Evolutionary conservation across 2,113 vertebrate genomes (phyloP), one percentile per base, ranked within the genome.

Genomic region (Puntigrus tetrazona): DNA sequence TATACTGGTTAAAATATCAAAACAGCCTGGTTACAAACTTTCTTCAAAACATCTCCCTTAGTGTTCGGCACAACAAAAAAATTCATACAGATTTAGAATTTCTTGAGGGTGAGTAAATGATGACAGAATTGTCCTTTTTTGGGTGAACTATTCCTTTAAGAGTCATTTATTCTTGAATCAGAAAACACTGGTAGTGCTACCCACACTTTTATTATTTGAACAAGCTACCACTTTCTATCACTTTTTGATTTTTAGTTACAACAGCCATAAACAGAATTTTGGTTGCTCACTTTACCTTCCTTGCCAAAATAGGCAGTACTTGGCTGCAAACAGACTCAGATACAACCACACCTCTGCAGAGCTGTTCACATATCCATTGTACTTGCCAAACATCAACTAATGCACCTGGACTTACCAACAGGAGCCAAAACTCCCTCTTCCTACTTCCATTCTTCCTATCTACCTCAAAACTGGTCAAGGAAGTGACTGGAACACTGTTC

Each of bases 391-490:
- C 52, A 25, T 38, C 52, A n/a, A 61, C 52, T 38, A 27, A 61
- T 41, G 55, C 55, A 61, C 73, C 73, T 50, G 72, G 72, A 47
- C 25, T 50, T 20, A 11, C 76, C 76, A 78, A 31, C 16, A 20
- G n/a, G 38, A 65, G 57, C 78, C n/a, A 80, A 65, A 63, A 57
- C 70, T 61, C 47, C 52, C 67, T n/a, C 52, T 20, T 82, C 27
- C n/a, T 63, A 55, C 13, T 41, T 61, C 67, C 22, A 31, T 38
- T 52, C 38, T 45, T 34, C 45, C 16, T 80, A 38, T 20, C 67
- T 61, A 41, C 16, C n/a, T 2, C 78, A 22, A 65, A 80, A 65
- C 9, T 4, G 2, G 27, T 41, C 57, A 18, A 31, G 59, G 9
- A 22, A 47, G 25, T 29, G 27, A 31, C 22, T n/a, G n/a, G 34